Percentiles rank a stretch among this genome's conserved stretches.
Evolutionary conservation across 2,797 vertebrate genomes (phyloP).

Genomic region (Chaetodon trifasciatus): DNA sequence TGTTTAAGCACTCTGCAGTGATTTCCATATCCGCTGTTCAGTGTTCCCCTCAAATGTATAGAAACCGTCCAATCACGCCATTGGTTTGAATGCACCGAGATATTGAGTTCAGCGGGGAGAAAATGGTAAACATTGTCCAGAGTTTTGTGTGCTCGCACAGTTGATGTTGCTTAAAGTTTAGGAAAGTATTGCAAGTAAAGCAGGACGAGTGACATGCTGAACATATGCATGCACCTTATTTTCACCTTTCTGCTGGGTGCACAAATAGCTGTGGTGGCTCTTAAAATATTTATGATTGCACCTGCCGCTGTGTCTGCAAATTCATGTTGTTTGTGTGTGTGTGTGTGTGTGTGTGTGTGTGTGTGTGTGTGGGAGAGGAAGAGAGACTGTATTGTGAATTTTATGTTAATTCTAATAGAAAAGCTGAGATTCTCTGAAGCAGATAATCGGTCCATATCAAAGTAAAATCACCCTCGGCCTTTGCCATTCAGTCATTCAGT

Average conservation of each 20-base stretch:
- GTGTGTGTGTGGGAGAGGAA: conserved; percentile 5
- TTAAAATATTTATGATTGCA: conserved; percentile 75
- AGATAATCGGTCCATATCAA: conserved; percentile 10
- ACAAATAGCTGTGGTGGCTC: conserved; percentile 64
- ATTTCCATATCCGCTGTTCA: conserved; percentile 61
- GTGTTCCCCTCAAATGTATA: conserved; percentile 33
- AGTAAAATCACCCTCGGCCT: conserved; percentile 4
- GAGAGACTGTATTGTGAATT: conserved; percentile 3
- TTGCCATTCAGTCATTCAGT: conserved; percentile 39
- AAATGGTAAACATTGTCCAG: conserved; percentile 17
- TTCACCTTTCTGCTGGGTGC: conserved; percentile 57
- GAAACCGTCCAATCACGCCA: conserved; percentile 9
- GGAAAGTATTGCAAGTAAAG: conserved; percentile 55
- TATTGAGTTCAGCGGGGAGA: conserved; percentile 22
- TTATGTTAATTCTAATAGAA: conserved; percentile 35
- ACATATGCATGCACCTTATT: conserved; percentile 52
- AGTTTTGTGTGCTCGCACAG: neutral
- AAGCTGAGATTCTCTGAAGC: conserved; percentile 15
- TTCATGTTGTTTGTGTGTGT: conserved; percentile 35
- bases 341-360: neutral
- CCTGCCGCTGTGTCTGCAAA: conserved; percentile 71
- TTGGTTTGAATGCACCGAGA: conserved; percentile 13
- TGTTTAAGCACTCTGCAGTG: conserved; percentile 72
- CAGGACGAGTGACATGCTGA: conserved; percentile 46
- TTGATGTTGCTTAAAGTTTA: conserved; percentile 54